Evolutionary conservation across 1,140 invertebrate genomes (phyloP).

Genomic region (Pseudachorutes palmiensis): DNA sequence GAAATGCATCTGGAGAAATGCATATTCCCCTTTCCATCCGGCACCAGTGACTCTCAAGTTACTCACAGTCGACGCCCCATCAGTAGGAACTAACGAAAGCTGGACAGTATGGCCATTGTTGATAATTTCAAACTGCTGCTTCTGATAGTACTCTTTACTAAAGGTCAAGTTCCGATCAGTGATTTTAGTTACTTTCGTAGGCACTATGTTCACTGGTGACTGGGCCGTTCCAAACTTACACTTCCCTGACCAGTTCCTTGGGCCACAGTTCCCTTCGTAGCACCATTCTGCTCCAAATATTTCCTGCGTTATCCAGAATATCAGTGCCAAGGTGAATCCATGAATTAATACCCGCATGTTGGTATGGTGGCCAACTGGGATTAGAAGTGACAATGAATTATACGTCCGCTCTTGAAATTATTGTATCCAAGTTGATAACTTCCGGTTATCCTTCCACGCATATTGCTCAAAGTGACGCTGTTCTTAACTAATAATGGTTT

Average conservation of each 20-base stretch:
- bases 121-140: background rate
- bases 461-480: no score
- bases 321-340: background rate
- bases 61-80: background rate
- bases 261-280: constrained; percentile 12
- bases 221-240: constrained; percentile 20
- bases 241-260: constrained; percentile 12
- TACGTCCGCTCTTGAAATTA: no score
- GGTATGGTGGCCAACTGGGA: no score
- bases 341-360: no score
- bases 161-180: background rate
- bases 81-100: background rate
- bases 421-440: no score
- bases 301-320: background rate
- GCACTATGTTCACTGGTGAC: constrained; percentile 30
- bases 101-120: constrained; percentile 11
- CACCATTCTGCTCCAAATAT: background rate
- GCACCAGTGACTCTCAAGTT: constrained; percentile 41
- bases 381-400: no score
- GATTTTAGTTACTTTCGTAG: background rate
- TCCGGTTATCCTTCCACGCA: no score
- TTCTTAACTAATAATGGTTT: no score
- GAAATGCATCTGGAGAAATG: constrained; percentile 62
- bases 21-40: constrained; percentile 50
- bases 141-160: constrained; percentile 1